phyloP scores from a whole-genome alignment of 2,888 invertebrate genomes.

The Nephrocerus scutellatus region DNA sequence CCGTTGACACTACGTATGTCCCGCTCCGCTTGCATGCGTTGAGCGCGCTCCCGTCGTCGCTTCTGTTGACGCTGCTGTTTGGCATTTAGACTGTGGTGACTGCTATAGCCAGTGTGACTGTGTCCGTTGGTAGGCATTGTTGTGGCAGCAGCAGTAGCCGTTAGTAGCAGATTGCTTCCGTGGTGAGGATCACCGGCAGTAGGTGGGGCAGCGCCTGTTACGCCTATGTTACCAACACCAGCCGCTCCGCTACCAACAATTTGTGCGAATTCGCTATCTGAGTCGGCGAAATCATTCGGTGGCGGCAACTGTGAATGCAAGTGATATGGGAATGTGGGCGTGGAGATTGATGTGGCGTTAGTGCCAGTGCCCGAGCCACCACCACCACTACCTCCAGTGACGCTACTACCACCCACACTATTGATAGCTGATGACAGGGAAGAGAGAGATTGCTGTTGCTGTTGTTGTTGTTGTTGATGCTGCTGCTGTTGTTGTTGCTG shows the following conservation, averaged over 20 bases:
- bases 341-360: constrained; percentile 19
- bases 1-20: constrained; percentile 50
- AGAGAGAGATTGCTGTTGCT: constrained; percentile 7
- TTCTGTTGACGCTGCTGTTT: constrained; percentile 59
- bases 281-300: constrained; percentile 40
- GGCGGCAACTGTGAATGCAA: constrained; percentile 25
- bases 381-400: constrained; percentile 4
- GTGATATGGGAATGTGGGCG: constrained; percentile 21
- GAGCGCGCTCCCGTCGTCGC: constrained; percentile 82
- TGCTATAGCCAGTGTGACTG: constrained; percentile 22
- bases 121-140: constrained; percentile 30
- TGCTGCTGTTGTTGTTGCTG: constrained; percentile 22
- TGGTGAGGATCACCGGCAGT: constrained; percentile 20
- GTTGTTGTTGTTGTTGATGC: constrained; percentile 12
- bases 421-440: constrained; percentile 9
- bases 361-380: constrained; percentile 3
- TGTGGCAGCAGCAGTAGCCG: constrained; percentile 11
- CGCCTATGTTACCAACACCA: constrained; percentile 24
- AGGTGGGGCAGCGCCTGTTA: constrained; percentile 23
- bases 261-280: constrained; percentile 42
- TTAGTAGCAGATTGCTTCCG: constrained; percentile 18
- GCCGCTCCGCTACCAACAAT: constrained; percentile 36
- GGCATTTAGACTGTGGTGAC: constrained; percentile 35
- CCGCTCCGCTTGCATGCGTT: constrained; percentile 83
- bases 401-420: constrained; percentile 1